Conservation (phyloP, 2,888 invertebrate species). For the Hartigia nigra region DNA sequence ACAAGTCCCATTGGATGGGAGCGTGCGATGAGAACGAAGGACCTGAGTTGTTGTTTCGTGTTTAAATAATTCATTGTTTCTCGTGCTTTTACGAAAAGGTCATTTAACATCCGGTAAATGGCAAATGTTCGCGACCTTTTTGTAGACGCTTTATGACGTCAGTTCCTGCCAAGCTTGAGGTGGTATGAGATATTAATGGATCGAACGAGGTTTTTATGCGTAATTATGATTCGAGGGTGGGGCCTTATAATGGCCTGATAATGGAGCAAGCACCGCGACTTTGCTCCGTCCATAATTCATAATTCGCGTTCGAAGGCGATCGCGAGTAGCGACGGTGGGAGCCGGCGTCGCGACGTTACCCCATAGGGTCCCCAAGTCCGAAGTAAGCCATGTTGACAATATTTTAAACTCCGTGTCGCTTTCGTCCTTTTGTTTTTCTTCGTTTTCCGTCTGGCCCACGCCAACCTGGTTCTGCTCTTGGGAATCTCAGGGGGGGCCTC, state of each 20-base stretch:
- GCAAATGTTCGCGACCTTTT: neutral
- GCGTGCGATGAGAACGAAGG: neutral
- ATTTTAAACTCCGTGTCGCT: neutral
- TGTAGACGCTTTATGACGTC: neutral
- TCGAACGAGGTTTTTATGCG: neutral
- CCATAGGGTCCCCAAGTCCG: neutral
- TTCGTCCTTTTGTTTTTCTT: neutral
- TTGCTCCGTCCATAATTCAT: neutral
- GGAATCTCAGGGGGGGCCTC: neutral
- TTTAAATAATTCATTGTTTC: neutral
- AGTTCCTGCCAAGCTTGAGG: neutral
- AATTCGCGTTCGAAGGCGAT: neutral
- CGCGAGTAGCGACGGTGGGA: neutral
- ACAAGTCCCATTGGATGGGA: neutral
- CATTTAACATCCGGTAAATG: neutral
- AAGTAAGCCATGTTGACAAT: conserved; percentile 1
- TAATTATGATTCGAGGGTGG: conserved; percentile 11
- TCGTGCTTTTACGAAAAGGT: neutral
- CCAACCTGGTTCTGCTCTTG: neutral
- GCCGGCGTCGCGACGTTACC: conserved; percentile 5
- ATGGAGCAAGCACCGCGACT: conserved; percentile 8
- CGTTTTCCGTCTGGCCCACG: conserved; percentile 6
- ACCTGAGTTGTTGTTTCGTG: neutral
- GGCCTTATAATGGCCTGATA: conserved; percentile 13
- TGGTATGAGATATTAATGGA: neutral